Evolutionary conservation across 2,113 vertebrate species (phyloP).

Genomic region (Tursiops truncatus): DNA sequence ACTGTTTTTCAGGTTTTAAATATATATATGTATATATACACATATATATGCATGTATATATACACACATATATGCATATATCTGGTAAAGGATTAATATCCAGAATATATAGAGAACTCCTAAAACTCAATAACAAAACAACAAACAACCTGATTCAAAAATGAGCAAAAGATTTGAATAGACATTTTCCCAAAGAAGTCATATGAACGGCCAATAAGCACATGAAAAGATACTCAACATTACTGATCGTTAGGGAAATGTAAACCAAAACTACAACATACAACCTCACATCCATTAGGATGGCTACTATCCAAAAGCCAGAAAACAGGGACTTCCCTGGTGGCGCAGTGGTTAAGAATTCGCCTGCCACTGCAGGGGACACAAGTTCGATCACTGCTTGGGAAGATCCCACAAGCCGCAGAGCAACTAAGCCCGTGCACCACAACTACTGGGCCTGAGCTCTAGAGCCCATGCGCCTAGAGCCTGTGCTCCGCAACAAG

Average conservation of each 20-base stretch:
- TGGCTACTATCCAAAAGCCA: neutral
- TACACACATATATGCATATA: too few species aligned
- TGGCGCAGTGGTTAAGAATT: too few species aligned
- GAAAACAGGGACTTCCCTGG: too few species aligned
- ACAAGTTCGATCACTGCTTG: too few species aligned
- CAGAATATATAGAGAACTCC: neutral
- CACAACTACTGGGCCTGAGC: too few species aligned
- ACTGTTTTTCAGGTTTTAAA: neutral
- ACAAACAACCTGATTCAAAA: neutral
- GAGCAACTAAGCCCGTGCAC: too few species aligned
- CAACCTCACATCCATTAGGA: neutral
- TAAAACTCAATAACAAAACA: neutral
- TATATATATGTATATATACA: neutral
- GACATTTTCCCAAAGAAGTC: neutral
- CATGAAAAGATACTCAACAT: neutral
- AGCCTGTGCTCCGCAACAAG: too few species aligned
- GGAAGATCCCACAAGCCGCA: too few species aligned
- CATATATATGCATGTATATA: neutral
- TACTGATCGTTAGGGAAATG: neutral
- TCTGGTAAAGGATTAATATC: neutral
- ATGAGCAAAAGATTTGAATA: neutral
- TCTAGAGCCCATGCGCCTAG: too few species aligned
- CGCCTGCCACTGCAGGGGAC: too few species aligned
- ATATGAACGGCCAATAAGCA: neutral
- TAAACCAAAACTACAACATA: neutral